phyloP scores from a whole-genome alignment of 2,888 invertebrate species.

The Eueremaeus valkanovi region DNA sequence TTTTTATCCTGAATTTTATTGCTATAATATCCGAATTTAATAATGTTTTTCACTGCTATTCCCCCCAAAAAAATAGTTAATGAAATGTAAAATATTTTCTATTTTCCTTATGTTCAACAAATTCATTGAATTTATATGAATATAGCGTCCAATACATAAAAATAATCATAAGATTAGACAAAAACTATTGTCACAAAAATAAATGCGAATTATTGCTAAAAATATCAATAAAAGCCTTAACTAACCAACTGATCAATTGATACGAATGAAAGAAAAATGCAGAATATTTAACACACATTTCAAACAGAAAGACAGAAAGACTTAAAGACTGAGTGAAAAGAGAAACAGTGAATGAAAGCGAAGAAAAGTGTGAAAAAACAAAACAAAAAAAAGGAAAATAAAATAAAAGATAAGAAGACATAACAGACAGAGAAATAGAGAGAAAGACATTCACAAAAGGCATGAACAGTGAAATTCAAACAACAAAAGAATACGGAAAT shows the following conservation, averaged over 20 bases:
- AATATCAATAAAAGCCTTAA: too few species aligned
- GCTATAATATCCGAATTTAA: neutral
- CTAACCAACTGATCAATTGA: too few species aligned
- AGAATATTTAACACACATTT: neutral
- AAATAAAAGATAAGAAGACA: neutral
- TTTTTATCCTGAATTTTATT: conserved; percentile 1
- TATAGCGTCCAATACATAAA: too few species aligned
- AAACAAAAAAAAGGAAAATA: neutral
- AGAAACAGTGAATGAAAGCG: too few species aligned
- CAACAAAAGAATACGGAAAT: conserved; percentile 15
- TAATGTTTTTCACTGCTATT: neutral
- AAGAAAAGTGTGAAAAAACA: neutral
- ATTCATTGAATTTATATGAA: too few species aligned
- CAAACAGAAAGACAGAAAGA: neutral
- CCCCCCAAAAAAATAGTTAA: neutral
- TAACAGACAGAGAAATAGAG: neutral
- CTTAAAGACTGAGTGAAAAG: neutral
- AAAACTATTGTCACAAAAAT: too few species aligned
- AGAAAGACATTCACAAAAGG: neutral
- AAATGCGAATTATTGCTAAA: too few species aligned
- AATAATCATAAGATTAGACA: too few species aligned
- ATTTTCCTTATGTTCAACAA: too few species aligned
- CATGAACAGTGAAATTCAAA: neutral
- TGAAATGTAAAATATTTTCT: too few species aligned
- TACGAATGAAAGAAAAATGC: too few species aligned